Percentiles rank a stretch among this genome's conserved stretches.
These are phyloP conservation scores for Danio albolineatus DNA, from an alignment of 2,797 vertebrate genomes.

Conservation along the genomic window DNA sequence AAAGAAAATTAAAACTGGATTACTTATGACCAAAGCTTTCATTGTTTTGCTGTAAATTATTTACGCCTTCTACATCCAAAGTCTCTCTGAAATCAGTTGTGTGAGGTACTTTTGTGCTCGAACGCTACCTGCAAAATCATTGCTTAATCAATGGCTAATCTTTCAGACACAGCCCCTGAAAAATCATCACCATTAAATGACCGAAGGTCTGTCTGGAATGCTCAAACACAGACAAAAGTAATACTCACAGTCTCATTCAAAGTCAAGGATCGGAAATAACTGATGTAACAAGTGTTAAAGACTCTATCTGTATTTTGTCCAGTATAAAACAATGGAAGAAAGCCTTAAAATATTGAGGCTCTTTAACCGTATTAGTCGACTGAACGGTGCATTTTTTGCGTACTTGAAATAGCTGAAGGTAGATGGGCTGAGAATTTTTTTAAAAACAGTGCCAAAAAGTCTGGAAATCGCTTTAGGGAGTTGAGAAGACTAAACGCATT, in stretches of 20 bases:
- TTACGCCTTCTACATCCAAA: not conserved
- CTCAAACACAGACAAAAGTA: not conserved
- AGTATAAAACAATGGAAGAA: not conserved
- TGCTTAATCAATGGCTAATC: not conserved
- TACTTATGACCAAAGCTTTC: too few relatives aligned
- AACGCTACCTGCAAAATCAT: not conserved
- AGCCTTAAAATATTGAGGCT: not conserved
- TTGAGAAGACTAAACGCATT: slow-evolving; percentile 36
- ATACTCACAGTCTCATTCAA: not conserved
- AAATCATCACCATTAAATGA: not conserved
- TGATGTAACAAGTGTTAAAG: not conserved
- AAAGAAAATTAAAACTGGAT: too few relatives aligned
- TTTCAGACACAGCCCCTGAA: not conserved
- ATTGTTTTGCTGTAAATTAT: too few relatives aligned
- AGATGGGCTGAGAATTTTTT: slow-evolving; percentile 39
- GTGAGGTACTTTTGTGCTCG: not conserved
- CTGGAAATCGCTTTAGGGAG: slow-evolving; percentile 49
- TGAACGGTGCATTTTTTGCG: slow-evolving; percentile 54
- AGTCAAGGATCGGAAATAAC: not conserved
- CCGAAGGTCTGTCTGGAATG: slow-evolving; percentile 2
- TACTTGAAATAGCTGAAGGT: slow-evolving; percentile 53
- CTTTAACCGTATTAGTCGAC: slow-evolving; percentile 41
- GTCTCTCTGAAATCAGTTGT: not conserved
- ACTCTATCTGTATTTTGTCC: not conserved
- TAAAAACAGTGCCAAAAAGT: slow-evolving; percentile 41